Conservation (phyloP, 2,888 invertebrate species). For the Omphaloscelis lunosa region DNA sequence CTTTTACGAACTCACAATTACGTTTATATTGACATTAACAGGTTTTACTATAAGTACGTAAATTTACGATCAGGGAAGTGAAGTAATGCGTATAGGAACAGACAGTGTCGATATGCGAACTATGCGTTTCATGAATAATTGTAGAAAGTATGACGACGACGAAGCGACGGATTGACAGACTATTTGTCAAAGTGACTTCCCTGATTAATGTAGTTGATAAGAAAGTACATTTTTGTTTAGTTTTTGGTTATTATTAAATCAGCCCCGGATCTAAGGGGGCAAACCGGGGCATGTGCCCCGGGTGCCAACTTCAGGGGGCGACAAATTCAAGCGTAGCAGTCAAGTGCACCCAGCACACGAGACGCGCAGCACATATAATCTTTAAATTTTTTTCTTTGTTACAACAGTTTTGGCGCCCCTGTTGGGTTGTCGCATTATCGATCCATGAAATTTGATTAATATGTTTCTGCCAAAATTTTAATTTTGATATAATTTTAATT, state of each 20-base stretch:
- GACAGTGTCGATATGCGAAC: slow-evolving; percentile 10
- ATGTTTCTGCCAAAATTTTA: too few species aligned
- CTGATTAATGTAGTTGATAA: slow-evolving; percentile 4
- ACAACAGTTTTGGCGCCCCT: too few species aligned
- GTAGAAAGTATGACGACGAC: slow-evolving; percentile 43
- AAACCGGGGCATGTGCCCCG: too few species aligned
- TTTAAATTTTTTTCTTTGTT: too few species aligned
- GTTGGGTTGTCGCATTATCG: too few species aligned
- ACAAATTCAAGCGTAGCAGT: too few species aligned
- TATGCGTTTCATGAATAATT: slow-evolving; percentile 31
- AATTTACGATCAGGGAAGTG: slow-evolving; percentile 41
- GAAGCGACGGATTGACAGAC: slow-evolving; percentile 4
- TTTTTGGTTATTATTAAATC: background rate
- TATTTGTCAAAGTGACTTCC: slow-evolving; percentile 28
- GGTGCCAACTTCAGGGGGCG: too few species aligned
- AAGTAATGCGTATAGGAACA: slow-evolving; percentile 30
- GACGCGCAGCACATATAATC: too few species aligned
- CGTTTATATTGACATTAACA: slow-evolving; percentile 38
- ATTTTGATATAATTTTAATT: too few species aligned
- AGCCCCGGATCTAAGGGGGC: too few species aligned
- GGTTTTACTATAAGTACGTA: slow-evolving; percentile 33
- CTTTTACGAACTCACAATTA: slow-evolving; percentile 44
- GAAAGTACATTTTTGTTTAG: background rate
- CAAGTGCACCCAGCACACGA: too few species aligned
- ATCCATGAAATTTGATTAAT: too few species aligned